Base-by-base conservation (phyloP, 2,888 invertebrate species). In the Stenoptilia bipunctidactyla region DNA sequence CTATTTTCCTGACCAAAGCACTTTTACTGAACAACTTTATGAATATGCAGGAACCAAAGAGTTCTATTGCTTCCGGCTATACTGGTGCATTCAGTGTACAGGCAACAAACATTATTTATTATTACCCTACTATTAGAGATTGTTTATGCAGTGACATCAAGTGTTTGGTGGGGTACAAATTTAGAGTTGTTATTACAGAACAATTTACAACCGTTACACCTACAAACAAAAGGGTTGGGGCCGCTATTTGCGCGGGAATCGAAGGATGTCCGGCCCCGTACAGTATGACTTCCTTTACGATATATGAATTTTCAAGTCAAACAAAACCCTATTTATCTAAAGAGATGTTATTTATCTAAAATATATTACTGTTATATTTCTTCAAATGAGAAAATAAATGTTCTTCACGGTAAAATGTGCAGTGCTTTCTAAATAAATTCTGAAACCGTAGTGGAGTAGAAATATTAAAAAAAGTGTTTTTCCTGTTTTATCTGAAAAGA, bases 181-280 rank as follows among this genome's bases (percentile, higher is more conserved):
- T 20, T 3, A 20, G 20, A 20, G 20, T 20, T 20, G 20, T 65
- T 67, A 70, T 69, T 70, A 60, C 64, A 62, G 53, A 61, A 59
- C 65, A 64, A 73, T 73, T 69, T 67, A 67, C 68, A 66, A 57
- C 63, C 59, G 60, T 60, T 60, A 64, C 51, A 61, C 63, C 58
- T 53, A 55, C 61, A 65, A 65, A 68, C 68, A 67, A 70, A 65
- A 64, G 62, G 56, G 56, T 47, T 42, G 40, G 57, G 48, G n/a
- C n/a, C 55, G 56, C 58, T 66, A 65, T 69, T 69, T 66, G 61
- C 62, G 51, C 55, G 56, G 53, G 54, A 50, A 55, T 52, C 52
- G 53, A 50, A 60, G 58, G 59, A 66, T 62, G 54, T 62, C 56
- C 52, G 58, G 51, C 9, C 5, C 5, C n/a, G n/a, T n/a, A n/a